Evolutionary conservation across 2,888 invertebrate species (phyloP).

Genomic region (Eurytoma californica): DNA sequence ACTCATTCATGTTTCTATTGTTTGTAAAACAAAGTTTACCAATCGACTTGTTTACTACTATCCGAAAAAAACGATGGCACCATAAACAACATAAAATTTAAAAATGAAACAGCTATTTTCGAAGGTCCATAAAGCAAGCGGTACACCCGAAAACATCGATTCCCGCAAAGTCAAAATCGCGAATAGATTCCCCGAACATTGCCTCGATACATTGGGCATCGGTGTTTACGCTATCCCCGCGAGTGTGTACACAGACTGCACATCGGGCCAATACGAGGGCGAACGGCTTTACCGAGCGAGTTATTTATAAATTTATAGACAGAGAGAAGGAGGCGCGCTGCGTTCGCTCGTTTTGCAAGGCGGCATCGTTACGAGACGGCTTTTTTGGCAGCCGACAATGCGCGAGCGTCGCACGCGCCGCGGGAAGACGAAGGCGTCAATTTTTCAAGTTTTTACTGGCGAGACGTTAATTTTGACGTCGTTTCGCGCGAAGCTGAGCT

Average conservation of each 20-base stretch:
- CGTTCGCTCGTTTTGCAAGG: conserved; percentile 2
- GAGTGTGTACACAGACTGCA: neutral
- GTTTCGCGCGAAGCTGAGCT: neutral
- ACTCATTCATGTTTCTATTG: too few species aligned
- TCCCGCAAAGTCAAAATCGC: too few species aligned
- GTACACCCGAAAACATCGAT: too few species aligned
- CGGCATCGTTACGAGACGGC: neutral
- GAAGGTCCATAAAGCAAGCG: too few species aligned
- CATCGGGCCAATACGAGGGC: neutral
- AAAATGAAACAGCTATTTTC: too few species aligned
- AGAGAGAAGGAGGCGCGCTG: conserved; percentile 2
- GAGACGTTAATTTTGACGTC: conserved; percentile 1
- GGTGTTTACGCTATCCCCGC: neutral
- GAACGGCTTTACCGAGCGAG: neutral
- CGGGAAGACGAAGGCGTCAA: neutral
- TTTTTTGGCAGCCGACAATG: conserved; percentile 23
- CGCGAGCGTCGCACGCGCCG: too few species aligned
- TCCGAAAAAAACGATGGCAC: too few species aligned
- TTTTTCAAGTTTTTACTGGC: neutral
- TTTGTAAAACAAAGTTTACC: too few species aligned
- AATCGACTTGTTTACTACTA: too few species aligned
- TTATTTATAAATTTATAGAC: conserved; percentile 36
- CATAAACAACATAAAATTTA: too few species aligned
- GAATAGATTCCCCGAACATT: too few species aligned
- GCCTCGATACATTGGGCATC: neutral